Evolutionary conservation across 2,113 vertebrate species (phyloP).

Genomic region (Hassar affinis): DNA sequence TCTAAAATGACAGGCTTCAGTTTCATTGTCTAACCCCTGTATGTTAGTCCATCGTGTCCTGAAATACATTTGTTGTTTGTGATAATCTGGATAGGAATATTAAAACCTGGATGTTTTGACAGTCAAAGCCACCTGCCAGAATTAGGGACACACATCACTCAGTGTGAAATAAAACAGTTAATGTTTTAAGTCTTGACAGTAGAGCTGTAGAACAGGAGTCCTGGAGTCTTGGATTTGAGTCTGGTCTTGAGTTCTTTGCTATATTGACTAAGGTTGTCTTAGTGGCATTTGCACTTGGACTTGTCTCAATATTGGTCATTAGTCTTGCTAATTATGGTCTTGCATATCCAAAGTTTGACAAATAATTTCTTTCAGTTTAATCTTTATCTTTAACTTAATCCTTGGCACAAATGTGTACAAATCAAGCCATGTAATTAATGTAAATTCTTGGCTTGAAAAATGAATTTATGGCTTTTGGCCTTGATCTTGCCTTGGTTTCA

Average conservation of each 20-base stretch:
- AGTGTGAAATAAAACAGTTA: conserved; percentile 65
- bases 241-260: neutral
- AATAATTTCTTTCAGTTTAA: neutral
- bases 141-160: neutral
- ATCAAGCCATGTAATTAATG: neutral
- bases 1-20: no score
- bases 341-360: neutral
- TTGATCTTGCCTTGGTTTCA: neutral
- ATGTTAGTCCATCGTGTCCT: neutral
- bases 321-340: neutral
- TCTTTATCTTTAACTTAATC: neutral
- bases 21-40: no score
- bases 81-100: neutral
- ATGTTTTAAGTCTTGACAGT: conserved; percentile 68
- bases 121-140: neutral
- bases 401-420: neutral
- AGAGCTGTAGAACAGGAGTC: neutral
- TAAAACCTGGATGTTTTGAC: neutral
- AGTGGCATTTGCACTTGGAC: neutral
- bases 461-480: neutral
- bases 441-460: neutral
- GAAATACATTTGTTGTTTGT: neutral
- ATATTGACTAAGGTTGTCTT: neutral
- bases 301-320: neutral
- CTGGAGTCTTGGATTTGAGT: neutral